Conservation (phyloP, 2,113 vertebrate genomes). For the Sinocyclocheilus rhinocerous region DNA sequence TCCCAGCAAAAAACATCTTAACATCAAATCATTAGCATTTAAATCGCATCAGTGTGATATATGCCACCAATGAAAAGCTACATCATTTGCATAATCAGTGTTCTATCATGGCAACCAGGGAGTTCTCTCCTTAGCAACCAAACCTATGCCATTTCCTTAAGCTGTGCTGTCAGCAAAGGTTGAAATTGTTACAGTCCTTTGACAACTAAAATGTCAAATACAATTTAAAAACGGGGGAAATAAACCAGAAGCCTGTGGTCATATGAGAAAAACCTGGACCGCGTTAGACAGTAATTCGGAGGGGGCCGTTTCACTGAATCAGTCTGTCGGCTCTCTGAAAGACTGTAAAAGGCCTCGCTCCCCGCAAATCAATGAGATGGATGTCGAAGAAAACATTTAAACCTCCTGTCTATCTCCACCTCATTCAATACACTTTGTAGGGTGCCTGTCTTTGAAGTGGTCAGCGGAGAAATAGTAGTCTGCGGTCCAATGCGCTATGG, state of each 20-base stretch:
- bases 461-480: background rate
- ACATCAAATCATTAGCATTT: no score
- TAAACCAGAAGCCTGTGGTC: background rate
- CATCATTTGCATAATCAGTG: no score
- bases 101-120: no score
- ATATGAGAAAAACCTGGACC: background rate
- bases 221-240: background rate
- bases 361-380: constrained; percentile 27
- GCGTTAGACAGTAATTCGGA: background rate
- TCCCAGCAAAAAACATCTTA: background rate
- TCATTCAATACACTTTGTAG: background rate
- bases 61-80: no score
- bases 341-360: constrained; percentile 10
- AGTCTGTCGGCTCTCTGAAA: constrained; percentile 39
- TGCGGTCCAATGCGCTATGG: background rate
- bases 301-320: background rate
- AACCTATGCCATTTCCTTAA: no score
- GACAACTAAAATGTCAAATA: constrained; percentile 1
- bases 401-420: background rate
- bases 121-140: no score
- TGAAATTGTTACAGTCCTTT: background rate
- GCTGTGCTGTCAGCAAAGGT: background rate
- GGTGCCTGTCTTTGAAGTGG: background rate
- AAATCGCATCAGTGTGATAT: no score
- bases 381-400: constrained; percentile 35